Base-by-base conservation (phyloP, 2,888 invertebrate genomes). In the Mimachlamys varia region DNA sequence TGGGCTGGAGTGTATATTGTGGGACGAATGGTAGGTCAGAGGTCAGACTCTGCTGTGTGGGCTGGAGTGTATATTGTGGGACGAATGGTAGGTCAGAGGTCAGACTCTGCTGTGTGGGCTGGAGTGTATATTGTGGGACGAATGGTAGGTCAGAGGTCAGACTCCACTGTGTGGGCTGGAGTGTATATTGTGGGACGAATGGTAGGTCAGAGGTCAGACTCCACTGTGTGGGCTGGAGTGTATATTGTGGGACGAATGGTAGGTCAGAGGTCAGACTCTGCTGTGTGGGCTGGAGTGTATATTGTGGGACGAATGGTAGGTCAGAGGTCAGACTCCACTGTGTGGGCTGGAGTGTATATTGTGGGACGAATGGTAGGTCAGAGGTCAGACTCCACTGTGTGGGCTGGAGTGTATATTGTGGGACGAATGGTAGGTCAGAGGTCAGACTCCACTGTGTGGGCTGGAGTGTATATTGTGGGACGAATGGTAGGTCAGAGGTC, bases 231-330 rank as follows among this genome's bases (percentile, higher is more conserved):
- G 76, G 27, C 76, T 76, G 3, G 76, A 98, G 0, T 97, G 98
- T 94, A 98, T 99, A 90, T 97, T 98, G 94, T 99, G 99, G 97
- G 98, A 99, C 96, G 98, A 98, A 90, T 99, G 99, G 98, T 98
- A 95, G 97, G 97, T 94, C 12, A 89, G n/a, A n/a, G n/a, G n/a
- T n/a, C n/a, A n/a, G 88, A 97, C 97, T 0, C 98, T 98, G 1
- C 98, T 98, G 96, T 98, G 98, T 97, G 97, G 76, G 27, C 76
- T 76, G 3, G 76, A 98, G 0, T 97, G 98, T 94, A 98, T 99
- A 90, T 97, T 98, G 94, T 99, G 99, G 97, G 98, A 99, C 96
- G 98, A 98, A 90, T 99, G 99, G 98, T 98, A 95, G 97, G 97
- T 94, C 12, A 89, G n/a, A n/a, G n/a, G n/a, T n/a, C n/a, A n/a